Percentiles rank a stretch among this genome's conserved stretches.
Evolutionary conservation across 2,797 vertebrate genomes (phyloP).

Genomic region (Geotria australis): DNA sequence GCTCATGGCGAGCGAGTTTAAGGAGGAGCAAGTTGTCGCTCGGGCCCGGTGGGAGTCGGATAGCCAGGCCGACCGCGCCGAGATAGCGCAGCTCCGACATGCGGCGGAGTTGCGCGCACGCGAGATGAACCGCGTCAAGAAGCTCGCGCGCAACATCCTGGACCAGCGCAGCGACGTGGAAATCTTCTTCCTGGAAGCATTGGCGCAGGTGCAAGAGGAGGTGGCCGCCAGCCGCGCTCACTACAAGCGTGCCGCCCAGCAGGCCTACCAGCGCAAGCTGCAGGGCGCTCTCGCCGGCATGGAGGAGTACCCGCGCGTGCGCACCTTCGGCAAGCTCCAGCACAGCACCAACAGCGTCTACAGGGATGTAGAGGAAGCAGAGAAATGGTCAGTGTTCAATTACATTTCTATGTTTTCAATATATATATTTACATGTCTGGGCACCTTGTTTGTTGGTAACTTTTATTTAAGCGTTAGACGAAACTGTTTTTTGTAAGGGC

Average conservation of each 20-base stretch:
- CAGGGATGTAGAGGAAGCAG: constrained; percentile 22
- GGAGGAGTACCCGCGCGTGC: constrained; percentile 26
- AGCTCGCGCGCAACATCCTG: constrained; percentile 20
- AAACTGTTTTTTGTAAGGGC: too few relatives aligned
- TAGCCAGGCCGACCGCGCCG: constrained; percentile 11
- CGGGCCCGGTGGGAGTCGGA: constrained; percentile 6
- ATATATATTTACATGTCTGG: too few relatives aligned
- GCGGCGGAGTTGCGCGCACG: constrained; percentile 24
- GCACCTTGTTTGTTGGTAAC: too few relatives aligned
- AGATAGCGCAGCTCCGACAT: constrained; percentile 26
- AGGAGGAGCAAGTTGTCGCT: constrained; percentile 8
- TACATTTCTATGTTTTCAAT: not conserved
- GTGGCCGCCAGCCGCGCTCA: constrained; percentile 16
- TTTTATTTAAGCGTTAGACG: too few relatives aligned
- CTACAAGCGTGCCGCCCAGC: constrained; percentile 22
- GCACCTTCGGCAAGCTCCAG: constrained; percentile 26
- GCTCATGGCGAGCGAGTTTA: constrained; percentile 10
- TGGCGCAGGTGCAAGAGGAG: constrained; percentile 33
- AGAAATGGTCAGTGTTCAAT: constrained; percentile 18
- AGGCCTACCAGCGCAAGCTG: constrained; percentile 20
- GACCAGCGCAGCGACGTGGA: constrained; percentile 36
- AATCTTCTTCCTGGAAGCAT: constrained; percentile 34
- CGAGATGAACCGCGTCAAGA: constrained; percentile 30
- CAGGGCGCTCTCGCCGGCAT: constrained; percentile 19
- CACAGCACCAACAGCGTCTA: constrained; percentile 39